These are phyloP conservation scores for Pogonomyrmex californicus DNA, from an alignment of 1,140 invertebrate species.

Conservation along the genomic window DNA sequence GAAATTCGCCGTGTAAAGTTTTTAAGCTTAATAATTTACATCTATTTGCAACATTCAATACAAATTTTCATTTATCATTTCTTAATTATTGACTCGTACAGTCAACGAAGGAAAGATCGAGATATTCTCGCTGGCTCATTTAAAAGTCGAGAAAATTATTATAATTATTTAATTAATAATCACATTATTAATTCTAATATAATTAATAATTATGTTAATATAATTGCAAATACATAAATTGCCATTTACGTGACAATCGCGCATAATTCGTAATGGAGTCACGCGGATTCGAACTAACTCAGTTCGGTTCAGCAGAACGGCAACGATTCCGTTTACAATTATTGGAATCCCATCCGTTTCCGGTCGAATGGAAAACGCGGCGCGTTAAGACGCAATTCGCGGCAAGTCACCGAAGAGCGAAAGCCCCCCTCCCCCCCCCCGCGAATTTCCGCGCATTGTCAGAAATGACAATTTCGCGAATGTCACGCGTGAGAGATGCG, in stretches of 20 bases:
- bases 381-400: slow-evolving; percentile 40
- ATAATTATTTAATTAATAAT: too few species aligned
- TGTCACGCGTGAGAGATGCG: slow-evolving; percentile 32
- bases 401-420: slow-evolving; percentile 14
- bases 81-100: neutral
- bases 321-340: slow-evolving; percentile 48
- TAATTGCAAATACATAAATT: too few species aligned
- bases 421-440: neutral
- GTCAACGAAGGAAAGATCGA: neutral
- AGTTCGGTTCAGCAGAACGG: neutral
- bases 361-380: neutral
- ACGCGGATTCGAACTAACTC: neutral
- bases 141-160: slow-evolving; percentile 5
- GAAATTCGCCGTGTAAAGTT: neutral
- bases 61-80: neutral
- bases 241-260: neutral
- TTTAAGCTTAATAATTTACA: neutral
- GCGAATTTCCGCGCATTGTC: slow-evolving; percentile 22
- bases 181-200: too few species aligned
- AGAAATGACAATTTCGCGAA: slow-evolving; percentile 38
- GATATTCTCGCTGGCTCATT: neutral
- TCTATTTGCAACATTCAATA: neutral
- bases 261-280: neutral
- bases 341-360: slow-evolving; percentile 8
- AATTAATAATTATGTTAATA: too few species aligned